Base-by-base conservation (phyloP, 2,888 invertebrate species). In the Latrodectus elegans region DNA sequence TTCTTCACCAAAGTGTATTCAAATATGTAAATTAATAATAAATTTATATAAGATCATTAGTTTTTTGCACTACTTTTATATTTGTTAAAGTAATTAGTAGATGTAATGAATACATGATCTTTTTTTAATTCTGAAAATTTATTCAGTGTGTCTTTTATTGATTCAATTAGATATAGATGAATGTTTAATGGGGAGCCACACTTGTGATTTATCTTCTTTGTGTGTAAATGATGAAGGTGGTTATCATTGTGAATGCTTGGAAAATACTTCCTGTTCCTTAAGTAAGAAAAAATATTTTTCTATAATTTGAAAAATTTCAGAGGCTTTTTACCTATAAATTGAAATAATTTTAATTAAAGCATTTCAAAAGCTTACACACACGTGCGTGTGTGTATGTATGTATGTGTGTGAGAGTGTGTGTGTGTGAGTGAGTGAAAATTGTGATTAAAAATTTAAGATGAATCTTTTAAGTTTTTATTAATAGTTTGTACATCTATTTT, bases 211-310 rank as follows among this genome's bases (percentile, higher is more conserved):
- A 72, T 95, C 94, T 90, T 95, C 96, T 90, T 94, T 94, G 90
- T 97, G 97, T 93, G 93, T 95, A 90, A 97, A 97, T 92, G 95
- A 94, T 11, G 95, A 95, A 74, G 97, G 97, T 75, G 94, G 95
- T 82, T 97, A 95, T 92, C 93, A 94, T 91, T 97, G 97, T 92
- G 93, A 94, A 91, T 97, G 97, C 92, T 92, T 92, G 15, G 89
- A 91, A 55, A 93, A 93, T 15, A 90, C 89, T 76, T 90, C 89
- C 84, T 92, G 92, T 90, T 91, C 91, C 80, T 89, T 91, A 90
- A 91, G 92, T 92, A 90, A 90, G 90, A 52, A 64, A 38, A 68
- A 9, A n/a, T 75, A 52, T 22, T 60, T 55, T 60, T 75, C 17
- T 60, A 8, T 6, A 38, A 38, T 6, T 38, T 38, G 38, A 38